A percentile compares a stretch with the other conserved stretches of the same genome.
Conservation (phyloP, 2,797 vertebrate genomes). For the Pseudochirops corinnae region DNA sequence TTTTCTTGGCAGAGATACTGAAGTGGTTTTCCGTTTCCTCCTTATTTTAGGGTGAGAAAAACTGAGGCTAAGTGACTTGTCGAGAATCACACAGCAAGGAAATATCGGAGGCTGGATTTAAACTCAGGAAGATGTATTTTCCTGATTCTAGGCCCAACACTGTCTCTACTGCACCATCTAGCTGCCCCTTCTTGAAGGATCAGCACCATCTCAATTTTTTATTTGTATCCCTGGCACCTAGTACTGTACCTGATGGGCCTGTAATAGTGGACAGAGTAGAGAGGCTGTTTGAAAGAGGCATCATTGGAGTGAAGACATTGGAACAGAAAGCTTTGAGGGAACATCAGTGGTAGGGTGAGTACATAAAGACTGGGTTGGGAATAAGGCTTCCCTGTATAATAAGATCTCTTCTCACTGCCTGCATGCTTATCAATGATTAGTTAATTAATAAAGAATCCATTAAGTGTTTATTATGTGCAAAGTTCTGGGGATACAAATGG, state of each 20-base stretch:
- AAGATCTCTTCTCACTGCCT: neutral
- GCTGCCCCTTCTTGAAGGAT: neutral
- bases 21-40: too few relatives aligned
- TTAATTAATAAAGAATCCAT: neutral
- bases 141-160: neutral
- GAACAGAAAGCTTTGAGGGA: slow-evolving; percentile 14
- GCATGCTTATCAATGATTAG: neutral
- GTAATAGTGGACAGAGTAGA: neutral
- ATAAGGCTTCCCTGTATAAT: slow-evolving; percentile 20
- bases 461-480: neutral
- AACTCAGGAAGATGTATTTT: neutral
- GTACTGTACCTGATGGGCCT: neutral
- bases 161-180: neutral
- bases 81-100: neutral
- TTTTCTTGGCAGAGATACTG: neutral
- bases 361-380: slow-evolving; percentile 9
- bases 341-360: neutral
- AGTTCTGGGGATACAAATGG: neutral
- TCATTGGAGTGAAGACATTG: slow-evolving; percentile 26
- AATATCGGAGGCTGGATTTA: neutral
- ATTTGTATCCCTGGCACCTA: neutral
- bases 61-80: neutral
- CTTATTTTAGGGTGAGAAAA: too few relatives aligned
- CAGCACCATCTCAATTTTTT: neutral
- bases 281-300: slow-evolving; percentile 18